Evolutionary conservation across 1,140 invertebrate species (phyloP).

Genomic region (Hyles vespertilio): DNA sequence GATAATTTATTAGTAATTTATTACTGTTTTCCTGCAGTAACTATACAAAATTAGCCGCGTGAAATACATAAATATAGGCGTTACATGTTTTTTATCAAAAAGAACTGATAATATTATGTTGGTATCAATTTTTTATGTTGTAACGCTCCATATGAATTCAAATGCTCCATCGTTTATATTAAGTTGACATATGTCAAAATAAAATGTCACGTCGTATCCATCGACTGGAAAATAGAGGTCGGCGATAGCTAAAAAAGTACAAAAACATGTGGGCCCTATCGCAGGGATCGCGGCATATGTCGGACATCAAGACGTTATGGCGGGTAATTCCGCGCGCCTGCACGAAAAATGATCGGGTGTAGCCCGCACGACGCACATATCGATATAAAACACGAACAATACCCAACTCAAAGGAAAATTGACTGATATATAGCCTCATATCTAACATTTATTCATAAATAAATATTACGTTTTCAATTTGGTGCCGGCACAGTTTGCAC

Average conservation of each 20-base stretch:
- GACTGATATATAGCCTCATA: not conserved
- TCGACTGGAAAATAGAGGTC: slow-evolving; percentile 17
- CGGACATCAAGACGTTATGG: slow-evolving; percentile 63
- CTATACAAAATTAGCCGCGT: not conserved
- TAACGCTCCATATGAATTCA: not conserved
- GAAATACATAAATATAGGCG: no score
- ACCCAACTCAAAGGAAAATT: not conserved
- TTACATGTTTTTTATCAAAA: no score
- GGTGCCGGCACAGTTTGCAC: no score
- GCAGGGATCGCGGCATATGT: slow-evolving; percentile 52
- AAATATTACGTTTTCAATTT: no score
- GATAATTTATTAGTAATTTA: slow-evolving; percentile 9
- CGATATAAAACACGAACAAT: slow-evolving; percentile 1
- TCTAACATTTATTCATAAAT: no score
- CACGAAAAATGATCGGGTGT: slow-evolving; percentile 48
- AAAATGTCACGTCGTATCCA: slow-evolving; percentile 23
- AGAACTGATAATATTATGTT: no score
- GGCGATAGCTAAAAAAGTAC: slow-evolving; percentile 45
- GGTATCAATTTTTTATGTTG: not conserved
- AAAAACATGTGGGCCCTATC: slow-evolving; percentile 53
- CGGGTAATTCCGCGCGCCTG: slow-evolving; percentile 54
- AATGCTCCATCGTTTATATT: not conserved
- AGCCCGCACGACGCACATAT: slow-evolving; percentile 1
- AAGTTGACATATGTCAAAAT: slow-evolving; percentile 9
- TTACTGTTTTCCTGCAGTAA: slow-evolving; percentile 1